Conservation (phyloP, 2,888 invertebrate genomes). For the Drosophila multiciliata region DNA sequence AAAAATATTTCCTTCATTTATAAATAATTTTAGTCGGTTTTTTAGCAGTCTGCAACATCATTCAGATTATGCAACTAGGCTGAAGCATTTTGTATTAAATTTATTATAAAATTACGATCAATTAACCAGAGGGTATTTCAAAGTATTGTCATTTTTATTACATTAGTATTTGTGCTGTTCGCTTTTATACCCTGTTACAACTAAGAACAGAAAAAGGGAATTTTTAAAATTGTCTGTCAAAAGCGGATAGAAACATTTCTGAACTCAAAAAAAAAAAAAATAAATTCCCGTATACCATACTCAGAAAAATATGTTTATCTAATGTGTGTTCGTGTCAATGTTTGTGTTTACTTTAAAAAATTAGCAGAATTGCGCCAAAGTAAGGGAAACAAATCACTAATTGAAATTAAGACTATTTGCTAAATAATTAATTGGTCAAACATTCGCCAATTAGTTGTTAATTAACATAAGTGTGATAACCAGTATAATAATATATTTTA, state of each 20-base stretch:
- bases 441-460: neutral
- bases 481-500: neutral
- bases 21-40: neutral
- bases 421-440: neutral
- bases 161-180: constrained; percentile 1
- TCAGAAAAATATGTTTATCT: neutral
- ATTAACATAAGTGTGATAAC: neutral
- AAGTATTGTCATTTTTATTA: neutral
- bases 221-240: neutral
- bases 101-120: neutral
- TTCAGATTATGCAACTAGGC: neutral
- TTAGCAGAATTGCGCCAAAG: neutral
- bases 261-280: neutral
- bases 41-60: neutral
- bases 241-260: neutral
- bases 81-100: neutral
- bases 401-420: neutral
- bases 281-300: neutral
- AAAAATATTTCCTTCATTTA: neutral
- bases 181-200: constrained; percentile 13
- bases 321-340: neutral
- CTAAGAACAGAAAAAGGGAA: neutral
- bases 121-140: constrained; percentile 4
- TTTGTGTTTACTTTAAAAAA: neutral
- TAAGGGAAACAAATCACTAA: no score